Base-by-base conservation (phyloP, 2,797 vertebrate genomes). In the Syndactyla subalaris region DNA sequence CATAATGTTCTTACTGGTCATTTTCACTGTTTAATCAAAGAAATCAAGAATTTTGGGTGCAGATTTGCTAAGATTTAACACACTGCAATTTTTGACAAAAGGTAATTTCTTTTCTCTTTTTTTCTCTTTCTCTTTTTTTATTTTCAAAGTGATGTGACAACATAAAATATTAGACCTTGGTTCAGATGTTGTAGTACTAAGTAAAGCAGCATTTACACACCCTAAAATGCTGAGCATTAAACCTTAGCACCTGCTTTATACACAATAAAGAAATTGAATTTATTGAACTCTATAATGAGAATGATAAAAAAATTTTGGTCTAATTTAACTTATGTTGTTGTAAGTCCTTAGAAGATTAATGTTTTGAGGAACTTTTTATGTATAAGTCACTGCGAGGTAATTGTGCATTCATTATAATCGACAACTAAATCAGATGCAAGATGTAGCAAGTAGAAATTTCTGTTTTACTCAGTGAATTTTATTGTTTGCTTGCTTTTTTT, bases 61-160 rank as follows among this genome's bases (percentile, higher is more conserved):
- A 72, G 15, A 66, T 78, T 63, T 81, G 45, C 34, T 55, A 54
- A 43, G 30, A 46, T 62, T 46, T 39, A 71, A 74, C 71, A 8
- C 27, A 73, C 10, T 36, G 14, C 1, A 52, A 14, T 48, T 55
- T 14, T 39, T 82, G 27, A 46, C 39, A 32, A 34, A 84, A 78
- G 3, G 21, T 16, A 71, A 30, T 24, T 46, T 1, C 3, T 6
- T 73, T 54, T 59, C 0, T 58, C 48, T 59, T 0, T 24, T 34
- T 38, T 41, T 36, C 41, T 15, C 2, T 39, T 54, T 30, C 7
- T 29, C 0, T 34, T 34, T 61, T 61, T 21, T 67, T 57, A 7
- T 54, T 55, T 70, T 61, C 34, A 18, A 63, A 72, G 6, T 38
- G 7, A 16, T 61, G 2, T 39, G 26, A 65, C 12, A 72, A 34